Evolutionary conservation across 1,140 invertebrate species (phyloP).

Genomic region (Papilio polyxenes): DNA sequence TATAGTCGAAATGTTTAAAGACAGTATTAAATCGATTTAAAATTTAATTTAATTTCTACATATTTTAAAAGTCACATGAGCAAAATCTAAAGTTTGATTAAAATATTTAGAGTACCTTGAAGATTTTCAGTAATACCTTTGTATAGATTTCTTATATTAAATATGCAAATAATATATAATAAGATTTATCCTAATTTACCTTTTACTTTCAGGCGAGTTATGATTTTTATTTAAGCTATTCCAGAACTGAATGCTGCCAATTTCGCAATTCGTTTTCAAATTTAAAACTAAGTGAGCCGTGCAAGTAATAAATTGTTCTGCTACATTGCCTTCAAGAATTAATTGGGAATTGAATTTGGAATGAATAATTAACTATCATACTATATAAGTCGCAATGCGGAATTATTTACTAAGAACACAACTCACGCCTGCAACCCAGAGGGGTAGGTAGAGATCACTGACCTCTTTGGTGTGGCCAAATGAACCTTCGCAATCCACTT

Average conservation of each 20-base stretch:
- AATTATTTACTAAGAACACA: background rate
- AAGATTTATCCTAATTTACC: too few relatives aligned
- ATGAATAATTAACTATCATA: constrained; percentile 27
- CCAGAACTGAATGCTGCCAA: background rate
- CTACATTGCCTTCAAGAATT: constrained; percentile 35
- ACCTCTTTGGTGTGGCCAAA: too few relatives aligned
- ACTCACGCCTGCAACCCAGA: too few relatives aligned
- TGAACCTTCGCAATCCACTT: too few relatives aligned
- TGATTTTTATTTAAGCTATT: constrained; percentile 6
- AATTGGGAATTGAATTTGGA: constrained; percentile 33
- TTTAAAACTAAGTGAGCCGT: constrained; percentile 34
- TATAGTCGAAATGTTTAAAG: background rate
- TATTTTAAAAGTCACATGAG: background rate
- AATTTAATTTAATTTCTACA: background rate
- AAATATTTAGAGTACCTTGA: too few relatives aligned
- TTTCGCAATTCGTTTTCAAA: constrained; percentile 29
- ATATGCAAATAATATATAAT: too few relatives aligned
- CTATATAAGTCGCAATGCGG: background rate
- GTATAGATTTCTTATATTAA: too few relatives aligned
- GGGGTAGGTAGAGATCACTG: too few relatives aligned
- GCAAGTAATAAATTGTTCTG: constrained; percentile 32
- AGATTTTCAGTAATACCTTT: too few relatives aligned
- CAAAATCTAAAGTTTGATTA: background rate
- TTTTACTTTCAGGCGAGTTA: too few relatives aligned
- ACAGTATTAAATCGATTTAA: background rate